Evolutionary conservation across 2,888 invertebrate genomes (phyloP).

Genomic region (Chalcis sispes): DNA sequence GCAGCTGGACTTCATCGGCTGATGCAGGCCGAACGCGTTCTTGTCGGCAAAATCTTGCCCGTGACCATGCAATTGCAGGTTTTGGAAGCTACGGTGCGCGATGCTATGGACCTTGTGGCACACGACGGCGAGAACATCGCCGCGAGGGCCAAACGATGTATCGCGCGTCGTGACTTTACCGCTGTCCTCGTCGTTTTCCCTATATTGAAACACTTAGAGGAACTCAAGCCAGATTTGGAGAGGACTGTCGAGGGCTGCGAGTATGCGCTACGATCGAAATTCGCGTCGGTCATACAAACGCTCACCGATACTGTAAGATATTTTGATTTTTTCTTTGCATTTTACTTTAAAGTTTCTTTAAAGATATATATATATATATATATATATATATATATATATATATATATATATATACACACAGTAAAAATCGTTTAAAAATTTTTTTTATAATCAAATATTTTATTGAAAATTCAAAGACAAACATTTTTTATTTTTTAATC

Average conservation of each 20-base stretch:
- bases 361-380: no score
- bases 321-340: background rate
- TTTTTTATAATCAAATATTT: background rate
- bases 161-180: slow-evolving; percentile 86
- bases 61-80: slow-evolving; percentile 88
- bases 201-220: slow-evolving; percentile 86
- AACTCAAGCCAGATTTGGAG: slow-evolving; percentile 88
- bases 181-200: slow-evolving; percentile 89
- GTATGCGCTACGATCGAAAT: slow-evolving; percentile 82
- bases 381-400: background rate
- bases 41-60: slow-evolving; percentile 91
- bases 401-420: no score
- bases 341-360: background rate
- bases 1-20: slow-evolving; percentile 89
- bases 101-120: slow-evolving; percentile 90
- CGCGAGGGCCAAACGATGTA: slow-evolving; percentile 84
- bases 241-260: slow-evolving; percentile 86
- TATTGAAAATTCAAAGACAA: background rate
- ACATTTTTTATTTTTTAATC: slow-evolving; percentile 9
- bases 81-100: slow-evolving; percentile 88
- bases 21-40: slow-evolving; percentile 90
- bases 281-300: slow-evolving; percentile 85
- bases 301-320: slow-evolving; percentile 84
- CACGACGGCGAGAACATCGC: slow-evolving; percentile 92
- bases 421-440: background rate